These are phyloP conservation scores for Cephus cinctus DNA, from an alignment of 1,140 invertebrate species.

Conservation along the genomic window DNA sequence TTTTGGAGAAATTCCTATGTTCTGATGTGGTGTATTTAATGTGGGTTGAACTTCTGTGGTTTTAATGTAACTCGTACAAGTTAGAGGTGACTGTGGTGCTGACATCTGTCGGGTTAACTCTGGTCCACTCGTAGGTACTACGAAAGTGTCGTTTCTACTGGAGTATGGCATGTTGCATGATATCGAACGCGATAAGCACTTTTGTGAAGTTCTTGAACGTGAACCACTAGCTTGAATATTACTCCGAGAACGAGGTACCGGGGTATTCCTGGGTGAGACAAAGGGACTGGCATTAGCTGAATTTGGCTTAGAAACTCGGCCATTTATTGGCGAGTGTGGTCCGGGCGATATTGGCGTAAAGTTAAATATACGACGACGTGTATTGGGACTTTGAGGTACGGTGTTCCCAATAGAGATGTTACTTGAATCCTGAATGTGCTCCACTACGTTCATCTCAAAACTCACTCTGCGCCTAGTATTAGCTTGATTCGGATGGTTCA, in stretches of 20 bases:
- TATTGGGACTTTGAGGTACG: constrained; percentile 62
- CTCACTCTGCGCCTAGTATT: constrained; percentile 59
- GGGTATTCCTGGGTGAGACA: constrained; percentile 78
- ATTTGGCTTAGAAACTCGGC: constrained; percentile 55
- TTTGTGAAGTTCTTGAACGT: constrained; percentile 34
- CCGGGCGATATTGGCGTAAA: constrained; percentile 82
- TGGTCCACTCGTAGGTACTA: constrained; percentile 43
- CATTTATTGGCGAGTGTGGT: constrained; percentile 61
- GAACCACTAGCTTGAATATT: constrained; percentile 42
- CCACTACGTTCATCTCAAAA: constrained; percentile 58
- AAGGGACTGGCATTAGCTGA: constrained; percentile 74
- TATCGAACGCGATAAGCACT: constrained; percentile 44
- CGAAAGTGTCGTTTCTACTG: constrained; percentile 41
- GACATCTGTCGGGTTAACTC: constrained; percentile 34
- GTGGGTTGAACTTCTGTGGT: too few relatives aligned
- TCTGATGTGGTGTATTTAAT: too few relatives aligned
- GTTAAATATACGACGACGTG: constrained; percentile 74
- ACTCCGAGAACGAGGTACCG: constrained; percentile 61
- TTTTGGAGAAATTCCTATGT: too few relatives aligned
- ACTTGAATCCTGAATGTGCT: constrained; percentile 40
- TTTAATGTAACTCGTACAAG: too few relatives aligned
- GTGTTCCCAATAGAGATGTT: constrained; percentile 39
- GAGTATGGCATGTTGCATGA: constrained; percentile 46
- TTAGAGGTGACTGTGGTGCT: constrained; percentile 20
- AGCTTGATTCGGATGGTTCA: constrained; percentile 37